These are phyloP conservation scores for Zaprionus inermis DNA, from an alignment of 1,140 invertebrate genomes.

Conservation along the genomic window DNA sequence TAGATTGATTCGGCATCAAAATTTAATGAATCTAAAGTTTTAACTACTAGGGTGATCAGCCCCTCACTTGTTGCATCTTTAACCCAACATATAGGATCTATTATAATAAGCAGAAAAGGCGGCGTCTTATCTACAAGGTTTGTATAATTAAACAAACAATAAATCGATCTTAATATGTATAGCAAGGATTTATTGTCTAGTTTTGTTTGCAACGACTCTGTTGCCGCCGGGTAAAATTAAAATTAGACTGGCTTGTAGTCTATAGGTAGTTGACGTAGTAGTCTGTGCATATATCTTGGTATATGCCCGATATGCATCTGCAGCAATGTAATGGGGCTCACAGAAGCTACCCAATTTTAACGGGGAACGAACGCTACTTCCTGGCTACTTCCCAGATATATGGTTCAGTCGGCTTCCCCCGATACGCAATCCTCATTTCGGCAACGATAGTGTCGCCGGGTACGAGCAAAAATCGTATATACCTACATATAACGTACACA, in stretches of 20 bases:
- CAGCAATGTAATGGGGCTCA: background rate
- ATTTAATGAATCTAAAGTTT: too few species aligned
- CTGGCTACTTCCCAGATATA: background rate
- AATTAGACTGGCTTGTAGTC: background rate
- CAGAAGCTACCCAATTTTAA: background rate
- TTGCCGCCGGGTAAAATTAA: background rate
- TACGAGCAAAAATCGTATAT: background rate
- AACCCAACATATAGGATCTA: too few species aligned
- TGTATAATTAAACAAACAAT: background rate
- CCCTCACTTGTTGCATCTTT: too few species aligned
- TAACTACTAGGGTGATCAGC: too few species aligned
- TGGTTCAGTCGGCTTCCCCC: slow-evolving; percentile 1
- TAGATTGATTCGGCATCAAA: too few species aligned
- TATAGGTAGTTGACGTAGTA: background rate
- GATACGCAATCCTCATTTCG: slow-evolving; percentile 1
- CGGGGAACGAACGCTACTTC: slow-evolving; percentile 1
- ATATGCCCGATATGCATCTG: background rate
- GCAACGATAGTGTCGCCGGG: background rate
- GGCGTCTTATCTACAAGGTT: too few species aligned
- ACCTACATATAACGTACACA: background rate
- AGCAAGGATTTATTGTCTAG: background rate
- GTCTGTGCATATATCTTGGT: background rate
- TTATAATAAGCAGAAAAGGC: too few species aligned
- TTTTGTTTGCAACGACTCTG: background rate
- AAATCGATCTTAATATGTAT: background rate